Evolutionary conservation across 2,113 vertebrate species (phyloP).

Genomic region (Eurypyga helias): DNA sequence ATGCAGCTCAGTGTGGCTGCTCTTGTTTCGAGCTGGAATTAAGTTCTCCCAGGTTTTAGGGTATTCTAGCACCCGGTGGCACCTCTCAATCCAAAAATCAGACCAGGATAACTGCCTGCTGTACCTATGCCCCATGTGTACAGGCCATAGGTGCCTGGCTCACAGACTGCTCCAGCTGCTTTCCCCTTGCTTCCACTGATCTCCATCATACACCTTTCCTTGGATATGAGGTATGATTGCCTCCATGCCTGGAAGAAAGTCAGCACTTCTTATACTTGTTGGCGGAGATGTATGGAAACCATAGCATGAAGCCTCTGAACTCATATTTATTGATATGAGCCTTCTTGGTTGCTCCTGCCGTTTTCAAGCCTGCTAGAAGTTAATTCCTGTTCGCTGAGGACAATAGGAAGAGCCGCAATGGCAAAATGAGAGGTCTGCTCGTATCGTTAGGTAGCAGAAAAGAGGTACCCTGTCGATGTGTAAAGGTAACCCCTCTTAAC

Average conservation of each 20-base stretch:
- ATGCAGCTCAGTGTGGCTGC: not conserved
- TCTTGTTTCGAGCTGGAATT: not conserved
- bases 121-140: fast-evolving
- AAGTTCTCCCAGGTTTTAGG: not conserved
- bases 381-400: not conserved
- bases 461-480: not conserved
- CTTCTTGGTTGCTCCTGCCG: not conserved
- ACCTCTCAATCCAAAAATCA: not conserved
- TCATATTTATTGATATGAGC: not conserved
- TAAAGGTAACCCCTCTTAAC: not conserved
- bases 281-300: not conserved
- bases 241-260: not conserved
- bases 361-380: not conserved
- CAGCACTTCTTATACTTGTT: not conserved
- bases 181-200: not conserved
- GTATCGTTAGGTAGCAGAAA: not conserved
- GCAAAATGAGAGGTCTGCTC: not conserved
- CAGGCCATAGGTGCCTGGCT: not conserved
- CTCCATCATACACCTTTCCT: not conserved
- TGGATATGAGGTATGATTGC: not conserved
- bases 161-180: fast-evolving
- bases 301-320: not conserved
- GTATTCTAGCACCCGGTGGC: no score
- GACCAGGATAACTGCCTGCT: no score
- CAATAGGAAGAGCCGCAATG: not conserved